Base-by-base conservation (phyloP, 2,888 invertebrate genomes). In the Platerodrilus igneus region DNA sequence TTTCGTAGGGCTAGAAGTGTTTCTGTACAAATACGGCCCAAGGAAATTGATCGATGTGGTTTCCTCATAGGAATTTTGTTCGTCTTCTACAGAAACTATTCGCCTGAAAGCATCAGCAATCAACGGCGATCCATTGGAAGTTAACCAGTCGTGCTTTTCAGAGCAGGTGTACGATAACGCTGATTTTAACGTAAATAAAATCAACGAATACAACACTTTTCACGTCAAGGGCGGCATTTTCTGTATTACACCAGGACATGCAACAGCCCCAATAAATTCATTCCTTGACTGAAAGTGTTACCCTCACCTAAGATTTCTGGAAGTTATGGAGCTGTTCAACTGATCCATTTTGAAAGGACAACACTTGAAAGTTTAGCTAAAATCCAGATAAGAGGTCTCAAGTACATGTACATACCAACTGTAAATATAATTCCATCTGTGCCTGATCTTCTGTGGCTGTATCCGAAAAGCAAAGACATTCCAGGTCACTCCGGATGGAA, bases 11-110 rank as follows among this genome's bases (percentile, higher is more conserved):
- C n/a, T n/a, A n/a, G n/a, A n/a, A 22, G 41, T 34, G 23, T 50
- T 49, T 45, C 26, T 56, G 23, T 39, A 50, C 31, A 37, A 51
- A 38, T 52, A 36, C 42, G 55, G 52, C 17, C n/a, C n/a, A n/a
- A n/a, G n/a, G n/a, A n/a, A n/a, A n/a, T n/a, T n/a, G n/a, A n/a
- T n/a, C n/a, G n/a, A n/a, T n/a, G n/a, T n/a, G n/a, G n/a, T n/a
- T n/a, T n/a, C n/a, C n/a, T 56, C 55, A 11, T 42, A 53, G 14
- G 51, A 51, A 18, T 52, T 50, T 47, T 52, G 34, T 21, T 39
- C 46, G 7, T 43, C 55, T 13, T 57, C 55, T 29, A 44, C 36
- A 21, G 52, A 53, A 45, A 45, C 45, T 22, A 41, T 32, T 26
- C 34, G 45, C 6, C 45, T 52, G 32, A 47, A 56, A 51, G 32